Base-by-base conservation (phyloP, 2,888 invertebrate species). In the Diogma glabrata region DNA sequence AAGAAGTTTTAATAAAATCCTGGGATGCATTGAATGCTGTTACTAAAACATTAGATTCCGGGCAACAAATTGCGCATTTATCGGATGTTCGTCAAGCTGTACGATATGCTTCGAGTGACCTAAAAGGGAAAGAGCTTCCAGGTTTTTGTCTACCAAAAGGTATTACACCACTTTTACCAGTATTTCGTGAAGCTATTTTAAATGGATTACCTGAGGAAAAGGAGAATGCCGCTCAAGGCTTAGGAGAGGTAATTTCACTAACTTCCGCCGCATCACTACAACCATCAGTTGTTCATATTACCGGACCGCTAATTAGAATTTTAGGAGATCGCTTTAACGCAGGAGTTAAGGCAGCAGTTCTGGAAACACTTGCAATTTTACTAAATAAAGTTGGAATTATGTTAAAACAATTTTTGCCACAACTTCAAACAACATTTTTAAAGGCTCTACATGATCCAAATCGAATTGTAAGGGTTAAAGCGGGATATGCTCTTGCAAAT, bases 321-420 rank as follows among this genome's bases (percentile, higher is more conserved):
- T 79, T 99, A 50, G 97, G 97, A 9, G 94, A 95, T 70, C 78
- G 96, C 54, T 97, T 95, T 71, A 88, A 87, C 62, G 83, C 88
- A 62, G 90, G 86, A 61, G 92, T 97, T 1, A 97, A 97, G 71
- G 91, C 93, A 1, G 93, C 96, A 24, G 94, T 99, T 26, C 73
- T 99, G 22, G 94, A 96, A 67, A 94, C 95, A 0, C 74, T 99
- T 20, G 92, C 93, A 0, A 79, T 88, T 54, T 75, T 99, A n/a
- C 74, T 99, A 9, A 83, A 84, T 26, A 97, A 96, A 79, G 94
- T 95, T 55, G 94, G 94, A 43, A 80, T 85, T 30, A 87, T 93
- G 84, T 72, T 99, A 67, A 95, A 95, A 70, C 96, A 97, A 67
- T 99, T 99, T 74, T 76, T 97, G 62, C 97, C 99, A 2, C 99